Percentiles rank a stretch among this genome's conserved stretches.
phyloP scores from a whole-genome alignment of 2,113 vertebrate genomes.

The Crotophaga sulcirostris region DNA sequence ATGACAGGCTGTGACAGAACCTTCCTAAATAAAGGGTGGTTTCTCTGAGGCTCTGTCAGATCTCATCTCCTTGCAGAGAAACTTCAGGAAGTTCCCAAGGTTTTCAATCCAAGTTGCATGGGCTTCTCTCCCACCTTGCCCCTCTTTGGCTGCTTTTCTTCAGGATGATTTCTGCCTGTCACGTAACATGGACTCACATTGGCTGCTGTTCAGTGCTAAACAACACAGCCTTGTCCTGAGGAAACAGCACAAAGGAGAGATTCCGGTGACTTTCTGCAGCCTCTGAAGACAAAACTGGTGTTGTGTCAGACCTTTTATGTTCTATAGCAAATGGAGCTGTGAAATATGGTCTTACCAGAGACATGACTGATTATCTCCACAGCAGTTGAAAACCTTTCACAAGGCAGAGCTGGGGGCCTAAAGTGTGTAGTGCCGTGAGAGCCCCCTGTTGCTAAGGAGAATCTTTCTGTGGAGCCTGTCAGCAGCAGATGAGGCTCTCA shows the following conservation, averaged over 20 bases:
- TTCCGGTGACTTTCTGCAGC: not conserved
- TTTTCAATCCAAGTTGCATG: not conserved
- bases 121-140: not conserved
- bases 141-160: not conserved
- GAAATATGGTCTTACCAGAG: not conserved
- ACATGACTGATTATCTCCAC: not conserved
- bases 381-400: not conserved
- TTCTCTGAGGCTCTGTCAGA: not conserved
- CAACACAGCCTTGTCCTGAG: not conserved
- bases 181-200: not conserved
- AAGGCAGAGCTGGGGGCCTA: not conserved
- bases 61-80: constrained; percentile 9
- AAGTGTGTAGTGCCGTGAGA: not conserved
- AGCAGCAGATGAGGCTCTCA: not conserved
- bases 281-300: not conserved
- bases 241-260: not conserved
- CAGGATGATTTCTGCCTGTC: not conserved
- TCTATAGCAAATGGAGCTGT: not conserved
- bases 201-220: not conserved
- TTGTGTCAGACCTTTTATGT: not conserved
- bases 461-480: not conserved
- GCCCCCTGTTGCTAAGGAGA: not conserved
- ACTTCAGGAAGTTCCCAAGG: not conserved
- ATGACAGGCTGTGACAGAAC: constrained; percentile 34
- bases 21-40: constrained; percentile 33